Percentiles rank a stretch among this genome's conserved stretches.
phyloP scores from a whole-genome alignment of 2,888 invertebrate species.

The Leucania comma region DNA sequence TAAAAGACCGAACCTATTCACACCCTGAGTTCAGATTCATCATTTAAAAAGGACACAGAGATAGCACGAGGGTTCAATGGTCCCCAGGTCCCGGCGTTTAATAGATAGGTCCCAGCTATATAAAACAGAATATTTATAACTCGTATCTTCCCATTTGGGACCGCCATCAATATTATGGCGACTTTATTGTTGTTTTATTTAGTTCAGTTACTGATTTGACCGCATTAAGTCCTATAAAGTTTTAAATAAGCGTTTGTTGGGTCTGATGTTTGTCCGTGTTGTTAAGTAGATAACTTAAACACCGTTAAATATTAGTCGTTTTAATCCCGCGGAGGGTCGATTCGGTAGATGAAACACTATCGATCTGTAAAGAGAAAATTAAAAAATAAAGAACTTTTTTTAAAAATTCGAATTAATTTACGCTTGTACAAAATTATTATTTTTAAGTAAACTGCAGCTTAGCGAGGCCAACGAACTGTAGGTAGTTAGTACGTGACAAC shows the following conservation, averaged over 20 bases:
- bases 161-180: constrained; percentile 40
- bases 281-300: neutral
- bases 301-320: too few relatives aligned
- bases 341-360: too few relatives aligned
- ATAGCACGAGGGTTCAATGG: constrained; percentile 8
- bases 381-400: too few relatives aligned
- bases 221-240: constrained; percentile 18
- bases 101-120: constrained; percentile 5
- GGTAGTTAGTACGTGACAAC: too few relatives aligned
- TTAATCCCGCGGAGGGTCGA: too few relatives aligned
- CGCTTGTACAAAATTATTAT: too few relatives aligned
- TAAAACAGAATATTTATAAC: constrained; percentile 51
- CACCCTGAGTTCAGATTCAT: neutral
- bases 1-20: neutral
- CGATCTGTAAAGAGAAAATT: too few relatives aligned
- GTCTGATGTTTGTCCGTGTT: constrained; percentile 1
- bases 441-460: too few relatives aligned
- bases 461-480: too few relatives aligned
- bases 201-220: constrained; percentile 24
- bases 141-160: constrained; percentile 30
- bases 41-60: constrained; percentile 7
- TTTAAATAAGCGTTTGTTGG: constrained; percentile 10
- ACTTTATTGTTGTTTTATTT: constrained; percentile 42
- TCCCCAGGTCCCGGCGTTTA: constrained; percentile 18
- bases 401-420: too few relatives aligned